A percentile compares a stretch with the other conserved stretches of the same genome.
These are phyloP conservation scores for Rhodinocichla rosea DNA, from an alignment of 2,113 vertebrate species.

Conservation along the genomic window DNA sequence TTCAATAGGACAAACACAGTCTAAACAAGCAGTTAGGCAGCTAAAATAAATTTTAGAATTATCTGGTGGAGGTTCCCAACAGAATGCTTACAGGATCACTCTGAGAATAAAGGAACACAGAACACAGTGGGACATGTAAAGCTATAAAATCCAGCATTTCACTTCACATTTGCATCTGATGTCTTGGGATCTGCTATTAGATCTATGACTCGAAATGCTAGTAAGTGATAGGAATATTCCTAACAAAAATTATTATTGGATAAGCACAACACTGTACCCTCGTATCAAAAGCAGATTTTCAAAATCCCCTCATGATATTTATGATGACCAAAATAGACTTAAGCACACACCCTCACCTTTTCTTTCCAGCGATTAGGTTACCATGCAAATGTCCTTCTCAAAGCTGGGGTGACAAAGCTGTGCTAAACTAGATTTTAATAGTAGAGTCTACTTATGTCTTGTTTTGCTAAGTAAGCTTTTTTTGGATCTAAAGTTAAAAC, in stretches of 20 bases:
- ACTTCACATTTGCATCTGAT: not conserved
- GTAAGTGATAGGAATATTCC: not conserved
- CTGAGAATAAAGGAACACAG: not conserved
- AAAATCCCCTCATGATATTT: not conserved
- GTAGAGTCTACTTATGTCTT: not conserved
- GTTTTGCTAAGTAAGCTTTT: not conserved
- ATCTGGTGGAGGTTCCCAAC: not conserved
- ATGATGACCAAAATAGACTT: not conserved
- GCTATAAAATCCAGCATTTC: not conserved
- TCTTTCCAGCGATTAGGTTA: not conserved
- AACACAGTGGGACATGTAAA: not conserved
- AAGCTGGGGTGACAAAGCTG: not conserved
- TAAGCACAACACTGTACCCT: not conserved
- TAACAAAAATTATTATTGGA: not conserved
- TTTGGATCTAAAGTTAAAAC: not conserved
- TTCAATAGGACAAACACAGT: not conserved
- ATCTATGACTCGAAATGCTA: not conserved
- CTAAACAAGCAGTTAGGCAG: not conserved
- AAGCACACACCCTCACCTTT: not conserved
- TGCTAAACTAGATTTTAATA: not conserved
- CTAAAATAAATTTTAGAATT: not conserved
- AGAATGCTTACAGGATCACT: not conserved
- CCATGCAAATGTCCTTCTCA: not conserved
- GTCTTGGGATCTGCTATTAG: not conserved
- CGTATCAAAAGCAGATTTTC: not conserved